These are phyloP conservation scores for Oryzias woworae DNA, from an alignment of 2,113 vertebrate genomes.

Conservation along the genomic window DNA sequence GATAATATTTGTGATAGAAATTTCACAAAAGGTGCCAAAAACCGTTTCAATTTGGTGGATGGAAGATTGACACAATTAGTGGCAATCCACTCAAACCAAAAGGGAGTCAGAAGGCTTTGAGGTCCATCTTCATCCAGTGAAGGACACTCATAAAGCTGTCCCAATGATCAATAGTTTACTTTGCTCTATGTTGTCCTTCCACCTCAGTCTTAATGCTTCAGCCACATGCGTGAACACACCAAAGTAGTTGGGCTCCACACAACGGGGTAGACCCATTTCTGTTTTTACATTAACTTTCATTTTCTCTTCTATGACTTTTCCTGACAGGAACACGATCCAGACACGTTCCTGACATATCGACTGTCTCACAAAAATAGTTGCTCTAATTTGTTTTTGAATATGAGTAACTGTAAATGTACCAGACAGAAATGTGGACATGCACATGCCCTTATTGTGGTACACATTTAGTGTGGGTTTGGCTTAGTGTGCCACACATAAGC, in stretches of 20 bases:
- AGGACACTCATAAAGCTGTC: constrained; percentile 40
- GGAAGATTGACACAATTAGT: constrained; percentile 17
- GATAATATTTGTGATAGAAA: neutral
- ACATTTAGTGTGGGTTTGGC: neutral
- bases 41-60: constrained; percentile 27
- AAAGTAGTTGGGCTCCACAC: constrained; percentile 1
- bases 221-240: constrained; percentile 16
- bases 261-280: constrained; percentile 34
- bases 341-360: constrained; percentile 69
- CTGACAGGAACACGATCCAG: constrained; percentile 47
- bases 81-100: constrained; percentile 23
- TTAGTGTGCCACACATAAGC: neutral
- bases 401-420: neutral
- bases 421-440: neutral
- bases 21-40: constrained; percentile 1
- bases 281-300: constrained; percentile 61
- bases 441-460: neutral
- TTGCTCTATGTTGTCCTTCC: constrained; percentile 25
- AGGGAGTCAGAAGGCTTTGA: constrained; percentile 14
- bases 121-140: constrained; percentile 17
- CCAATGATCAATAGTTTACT: constrained; percentile 40
- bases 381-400: neutral
- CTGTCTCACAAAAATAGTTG: constrained; percentile 46
- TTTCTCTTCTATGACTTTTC: constrained; percentile 47
- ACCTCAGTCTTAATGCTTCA: constrained; percentile 1